Evolutionary conservation across 2,888 invertebrate species (phyloP), one percentile per base, ranked within the genome.

Genomic region (Sinohyriopsis cumingii): DNA sequence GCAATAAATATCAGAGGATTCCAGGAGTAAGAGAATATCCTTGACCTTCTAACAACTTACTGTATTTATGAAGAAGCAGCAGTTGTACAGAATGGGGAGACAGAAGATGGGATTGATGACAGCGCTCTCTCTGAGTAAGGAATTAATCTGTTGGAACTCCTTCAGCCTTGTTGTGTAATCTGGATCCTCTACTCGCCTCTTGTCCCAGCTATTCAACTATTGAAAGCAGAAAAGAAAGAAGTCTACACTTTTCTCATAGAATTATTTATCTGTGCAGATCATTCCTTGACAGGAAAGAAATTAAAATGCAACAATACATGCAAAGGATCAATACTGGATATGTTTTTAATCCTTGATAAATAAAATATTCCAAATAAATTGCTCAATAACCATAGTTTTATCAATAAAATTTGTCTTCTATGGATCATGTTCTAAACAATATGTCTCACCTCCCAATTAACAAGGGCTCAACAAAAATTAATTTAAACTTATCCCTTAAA

Each of bases 101-200:
- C 95, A 91, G 56, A 94, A 92, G 0, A 94, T 94, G 22, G 94
- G 76, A 77, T 94, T 93, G 33, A 94, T 88, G 65, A 6, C 70
- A 63, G 95, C 90, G 28, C 90, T 88, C 4, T 88, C 80, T 55
- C 85, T 81, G n/a, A 91, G 79, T 68, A 93, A 86, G 61, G 91
- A 87, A 73, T 93, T 93, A 59, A 96, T 93, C 81, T 92, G 91
- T 82, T 93, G 93, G 82, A 96, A 95, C 0, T 95, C 95, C 67
- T 94, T 93, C 28, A 97, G 91, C 81, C 98, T 92, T 81, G 92
- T 92, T 73, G 95, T 94, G 84, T 95, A 97, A 90, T 98, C 96
- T 0, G 98, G 97, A 87, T 98, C 97, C 82, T 98, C 97, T n/a
- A 98, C 92, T 93, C 95, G 95, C 76, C 94, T 93, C 61, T 93